Evolutionary conservation across 2,888 invertebrate species (phyloP).

Genomic region (Pristionchus entomophagus): DNA sequence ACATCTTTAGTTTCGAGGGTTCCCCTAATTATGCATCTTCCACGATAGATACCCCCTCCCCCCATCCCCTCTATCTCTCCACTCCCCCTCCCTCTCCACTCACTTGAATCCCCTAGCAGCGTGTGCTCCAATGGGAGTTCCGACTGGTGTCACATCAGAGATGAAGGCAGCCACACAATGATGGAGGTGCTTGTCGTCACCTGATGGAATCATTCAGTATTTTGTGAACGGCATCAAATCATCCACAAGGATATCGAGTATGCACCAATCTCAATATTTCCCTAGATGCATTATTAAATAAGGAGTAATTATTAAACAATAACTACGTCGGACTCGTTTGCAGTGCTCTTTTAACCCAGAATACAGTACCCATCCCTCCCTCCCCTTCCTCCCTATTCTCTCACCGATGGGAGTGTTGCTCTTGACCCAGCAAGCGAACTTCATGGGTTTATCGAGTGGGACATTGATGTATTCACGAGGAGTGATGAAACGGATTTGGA

Average conservation of each 20-base stretch:
- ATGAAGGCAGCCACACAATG: conserved; percentile 77
- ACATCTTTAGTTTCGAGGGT: too few relatives aligned
- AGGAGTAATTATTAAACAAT: too few relatives aligned
- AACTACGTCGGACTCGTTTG: too few relatives aligned
- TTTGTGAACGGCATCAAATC: too few relatives aligned
- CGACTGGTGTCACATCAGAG: conserved; percentile 75
- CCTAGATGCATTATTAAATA: too few relatives aligned
- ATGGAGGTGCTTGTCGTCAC: conserved; percentile 75
- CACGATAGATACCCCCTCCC: too few relatives aligned
- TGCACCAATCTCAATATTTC: too few relatives aligned
- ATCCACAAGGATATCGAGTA: too few relatives aligned
- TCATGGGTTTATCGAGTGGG: conserved; percentile 59
- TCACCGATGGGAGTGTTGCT: conserved; percentile 74
- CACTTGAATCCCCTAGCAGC: conserved; percentile 58
- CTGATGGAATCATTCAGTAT: conserved; percentile 54
- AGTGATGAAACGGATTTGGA: conserved; percentile 58
- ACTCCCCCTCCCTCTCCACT: neutral
- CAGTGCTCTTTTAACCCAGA: too few relatives aligned
- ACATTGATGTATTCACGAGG: conserved; percentile 58
- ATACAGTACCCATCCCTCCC: neutral
- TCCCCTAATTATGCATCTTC: too few relatives aligned
- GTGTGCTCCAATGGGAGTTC: conserved; percentile 72
- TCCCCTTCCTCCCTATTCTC: conserved; percentile 56
- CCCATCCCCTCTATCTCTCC: too few relatives aligned
- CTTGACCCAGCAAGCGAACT: conserved; percentile 74